Evolutionary conservation across 2,113 vertebrate genomes (phyloP), one percentile per base, ranked within the genome.

Genomic region (Piaya cayana): DNA sequence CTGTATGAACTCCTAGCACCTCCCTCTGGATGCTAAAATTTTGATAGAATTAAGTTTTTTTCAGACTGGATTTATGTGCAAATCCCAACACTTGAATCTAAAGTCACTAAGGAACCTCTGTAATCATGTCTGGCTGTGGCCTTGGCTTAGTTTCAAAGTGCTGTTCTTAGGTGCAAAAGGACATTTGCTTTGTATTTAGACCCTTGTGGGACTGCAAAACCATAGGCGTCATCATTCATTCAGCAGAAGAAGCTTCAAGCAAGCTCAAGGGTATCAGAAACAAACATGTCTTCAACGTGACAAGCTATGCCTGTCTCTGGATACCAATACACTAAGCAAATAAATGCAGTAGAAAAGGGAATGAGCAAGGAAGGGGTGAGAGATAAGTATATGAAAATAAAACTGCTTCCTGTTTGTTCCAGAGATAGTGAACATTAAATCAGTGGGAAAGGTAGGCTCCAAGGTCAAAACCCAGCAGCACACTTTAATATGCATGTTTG

Each of bases 1-100:
- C 60, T 65, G 36, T 64, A 80, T 83, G 53, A 95, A 78, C 45
- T 75, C 65, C 49, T 62, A 49, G 58, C 72, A 69, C 49, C 36
- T 94, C 85, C 64, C 76, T 88, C 69, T 65, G 69, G 82, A 88
- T 75, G 60, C 47, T 79, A 82, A 89, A 92, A 82, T 92, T 96
- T 96, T 82, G 90, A 93, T 56, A 83, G 37, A 90, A 95, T 78
- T 56, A 94, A 74, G 47, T 47, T 37, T 77, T 74, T 93, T 49
- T 96, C 67, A 83, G 5, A 77, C 21, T 67, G 65, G 59, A 83
- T 90, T 93, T 83, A 72, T 15, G 36, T 82, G 56, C 68, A 94
- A 90, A 96, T 88, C 72, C 42, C 53, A 75, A 49, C 6, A 30
- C 36, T 82, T 71, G 47, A 75, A 88, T 77, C 36, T 53, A 39